Evolutionary conservation across 2,888 invertebrate genomes (phyloP).

Genomic region (Campaea margaritaria): DNA sequence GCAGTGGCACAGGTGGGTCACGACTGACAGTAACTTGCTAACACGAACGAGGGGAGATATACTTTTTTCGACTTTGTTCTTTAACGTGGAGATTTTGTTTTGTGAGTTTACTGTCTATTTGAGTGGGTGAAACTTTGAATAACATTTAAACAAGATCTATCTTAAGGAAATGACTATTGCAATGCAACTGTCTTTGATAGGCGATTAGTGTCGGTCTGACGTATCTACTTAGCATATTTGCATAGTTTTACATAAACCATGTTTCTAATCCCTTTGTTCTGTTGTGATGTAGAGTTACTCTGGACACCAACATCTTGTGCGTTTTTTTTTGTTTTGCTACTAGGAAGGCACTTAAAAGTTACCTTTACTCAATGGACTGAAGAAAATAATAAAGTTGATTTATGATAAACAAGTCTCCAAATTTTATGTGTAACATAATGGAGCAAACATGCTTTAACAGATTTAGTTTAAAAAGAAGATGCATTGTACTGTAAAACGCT

Average conservation of each 20-base stretch:
- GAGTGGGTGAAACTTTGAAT: background rate
- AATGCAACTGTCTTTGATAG: slow-evolving; percentile 11
- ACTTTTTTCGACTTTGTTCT: background rate
- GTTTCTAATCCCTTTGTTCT: slow-evolving; percentile 26
- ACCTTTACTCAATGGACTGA: slow-evolving; percentile 3
- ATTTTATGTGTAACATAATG: slow-evolving; percentile 58
- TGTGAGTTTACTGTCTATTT: too few relatives aligned
- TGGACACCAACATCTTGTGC: background rate
- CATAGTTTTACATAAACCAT: slow-evolving; percentile 21
- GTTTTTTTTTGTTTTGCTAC: background rate
- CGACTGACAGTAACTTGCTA: slow-evolving; percentile 1
- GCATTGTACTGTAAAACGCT: slow-evolving; percentile 77
- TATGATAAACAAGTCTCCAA: slow-evolving; percentile 47
- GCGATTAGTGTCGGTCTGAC: slow-evolving; percentile 16
- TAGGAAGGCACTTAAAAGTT: background rate
- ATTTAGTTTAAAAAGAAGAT: slow-evolving; percentile 70
- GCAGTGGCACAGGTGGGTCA: slow-evolving; percentile 16
- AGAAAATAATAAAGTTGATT: slow-evolving; percentile 36
- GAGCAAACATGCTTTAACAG: slow-evolving; percentile 59
- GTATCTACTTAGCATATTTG: slow-evolving; percentile 22
- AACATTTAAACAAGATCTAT: slow-evolving; percentile 4
- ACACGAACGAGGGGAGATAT: slow-evolving; percentile 12
- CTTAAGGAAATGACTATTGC: slow-evolving; percentile 6
- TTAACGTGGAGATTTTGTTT: background rate
- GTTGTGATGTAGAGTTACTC: slow-evolving; percentile 12